Percentiles rank a stretch among this genome's conserved stretches.
Evolutionary conservation across 2,113 vertebrate species (phyloP).

Genomic region (Corythornis madagascariensis): DNA sequence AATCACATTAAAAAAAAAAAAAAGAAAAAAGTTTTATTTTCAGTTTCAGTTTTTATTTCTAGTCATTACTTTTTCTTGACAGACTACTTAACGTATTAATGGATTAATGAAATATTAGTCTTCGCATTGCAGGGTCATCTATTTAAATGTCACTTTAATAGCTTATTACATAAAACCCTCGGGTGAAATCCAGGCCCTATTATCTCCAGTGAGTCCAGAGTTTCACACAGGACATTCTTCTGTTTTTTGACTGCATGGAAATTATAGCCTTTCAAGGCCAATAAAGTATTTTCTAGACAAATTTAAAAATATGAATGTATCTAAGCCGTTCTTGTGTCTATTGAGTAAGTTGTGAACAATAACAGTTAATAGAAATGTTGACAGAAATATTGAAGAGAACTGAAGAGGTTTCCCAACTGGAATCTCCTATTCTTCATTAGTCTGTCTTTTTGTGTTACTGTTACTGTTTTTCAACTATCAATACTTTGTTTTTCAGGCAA

Average conservation of each 20-base stretch:
- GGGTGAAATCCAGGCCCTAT: neutral
- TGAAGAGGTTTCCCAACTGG: neutral
- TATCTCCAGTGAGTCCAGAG: neutral
- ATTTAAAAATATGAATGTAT: neutral
- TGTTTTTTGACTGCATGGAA: neutral
- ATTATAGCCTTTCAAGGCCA: neutral
- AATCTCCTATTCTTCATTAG: neutral
- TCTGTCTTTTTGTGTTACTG: neutral
- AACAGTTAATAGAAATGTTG: neutral
- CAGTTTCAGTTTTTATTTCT: neutral
- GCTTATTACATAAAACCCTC: neutral
- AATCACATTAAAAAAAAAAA: neutral
- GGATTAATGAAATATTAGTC: neutral
- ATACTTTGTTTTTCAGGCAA: neutral
- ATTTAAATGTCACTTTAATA: slow-evolving; percentile 13
- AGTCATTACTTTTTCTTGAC: neutral
- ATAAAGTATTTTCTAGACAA: neutral
- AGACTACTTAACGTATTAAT: neutral
- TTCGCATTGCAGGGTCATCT: neutral
- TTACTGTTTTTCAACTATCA: neutral
- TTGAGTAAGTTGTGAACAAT: neutral
- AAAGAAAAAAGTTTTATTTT: neutral
- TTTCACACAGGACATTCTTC: neutral
- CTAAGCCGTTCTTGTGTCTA: neutral
- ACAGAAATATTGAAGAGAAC: neutral